These are phyloP conservation scores for Stichopus chloronotus DNA, from an alignment of 35 echinoderm and acorn worm species.

Conservation along the genomic window DNA sequence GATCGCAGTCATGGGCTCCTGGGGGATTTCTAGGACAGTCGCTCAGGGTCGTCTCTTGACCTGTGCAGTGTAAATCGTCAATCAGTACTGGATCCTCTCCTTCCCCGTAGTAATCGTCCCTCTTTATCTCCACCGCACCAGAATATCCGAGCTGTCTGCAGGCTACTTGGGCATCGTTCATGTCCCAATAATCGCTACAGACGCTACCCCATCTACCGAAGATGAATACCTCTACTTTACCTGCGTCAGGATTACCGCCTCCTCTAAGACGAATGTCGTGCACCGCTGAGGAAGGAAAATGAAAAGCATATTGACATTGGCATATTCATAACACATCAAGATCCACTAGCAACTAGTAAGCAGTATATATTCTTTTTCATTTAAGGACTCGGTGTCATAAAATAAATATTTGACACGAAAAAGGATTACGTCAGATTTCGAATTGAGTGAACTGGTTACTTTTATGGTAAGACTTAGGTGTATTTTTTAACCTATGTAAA, in stretches of 20 bases:
- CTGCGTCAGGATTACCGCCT: not conserved
- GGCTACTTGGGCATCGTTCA: slow-evolving; percentile 7
- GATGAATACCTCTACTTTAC: slow-evolving; percentile 33
- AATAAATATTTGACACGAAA: not conserved
- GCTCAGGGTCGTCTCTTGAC: not conserved
- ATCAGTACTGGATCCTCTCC: slow-evolving; percentile 2
- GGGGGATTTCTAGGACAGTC: slow-evolving; percentile 25
- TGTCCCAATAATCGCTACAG: slow-evolving; percentile 35
- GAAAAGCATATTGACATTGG: not conserved
- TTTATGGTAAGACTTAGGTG: not conserved
- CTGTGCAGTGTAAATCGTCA: slow-evolving; percentile 6
- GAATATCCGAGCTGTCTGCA: slow-evolving; percentile 24
- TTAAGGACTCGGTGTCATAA: not conserved
- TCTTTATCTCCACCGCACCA: slow-evolving; percentile 21
- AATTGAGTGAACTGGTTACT: not conserved
- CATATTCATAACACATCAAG: too few relatives aligned
- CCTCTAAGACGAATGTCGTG: not conserved
- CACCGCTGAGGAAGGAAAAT: not conserved
- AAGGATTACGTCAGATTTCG: not conserved
- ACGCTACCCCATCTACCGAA: slow-evolving; percentile 23
- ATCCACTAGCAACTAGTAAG: not conserved
- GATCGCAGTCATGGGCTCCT: slow-evolving; percentile 25
- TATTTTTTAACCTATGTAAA: too few relatives aligned
- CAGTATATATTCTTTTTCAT: not conserved
- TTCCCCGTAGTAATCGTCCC: slow-evolving; percentile 26